A percentile compares a stretch with the other conserved stretches of the same genome.
Conservation (phyloP, 2,113 vertebrate species). For the Tragelaphus strepsiceros region DNA sequence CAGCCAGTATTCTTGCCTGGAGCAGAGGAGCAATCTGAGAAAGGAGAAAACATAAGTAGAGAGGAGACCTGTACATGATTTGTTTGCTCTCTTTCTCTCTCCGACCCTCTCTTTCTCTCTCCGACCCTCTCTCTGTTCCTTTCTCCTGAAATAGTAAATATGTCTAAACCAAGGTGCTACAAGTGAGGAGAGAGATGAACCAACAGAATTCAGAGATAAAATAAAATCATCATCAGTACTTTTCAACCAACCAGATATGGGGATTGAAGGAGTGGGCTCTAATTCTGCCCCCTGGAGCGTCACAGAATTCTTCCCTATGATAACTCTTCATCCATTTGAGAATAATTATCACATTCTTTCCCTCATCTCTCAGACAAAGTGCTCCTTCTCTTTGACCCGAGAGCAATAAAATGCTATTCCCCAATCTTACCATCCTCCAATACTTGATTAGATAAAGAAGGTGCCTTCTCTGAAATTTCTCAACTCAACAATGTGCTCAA, state of each 20-base stretch:
- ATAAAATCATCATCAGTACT: neutral
- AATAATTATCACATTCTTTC: neutral
- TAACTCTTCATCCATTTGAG: neutral
- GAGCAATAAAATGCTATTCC: neutral
- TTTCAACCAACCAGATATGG: neutral
- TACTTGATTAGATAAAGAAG: neutral
- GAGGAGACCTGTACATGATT: neutral
- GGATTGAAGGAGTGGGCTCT: neutral
- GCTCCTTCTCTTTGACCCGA: neutral
- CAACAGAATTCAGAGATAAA: neutral
- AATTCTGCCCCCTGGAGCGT: neutral
- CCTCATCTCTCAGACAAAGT: neutral
- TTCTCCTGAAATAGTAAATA: neutral
- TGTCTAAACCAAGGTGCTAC: neutral
- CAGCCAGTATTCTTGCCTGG: neutral
- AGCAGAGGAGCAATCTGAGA: neutral
- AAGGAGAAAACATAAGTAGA: neutral
- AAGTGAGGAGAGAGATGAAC: neutral
- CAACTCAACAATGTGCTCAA: conserved; percentile 1
- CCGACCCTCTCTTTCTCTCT: neutral
- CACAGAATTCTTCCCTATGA: neutral
- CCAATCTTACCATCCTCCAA: neutral
- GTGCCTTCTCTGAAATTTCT: neutral
- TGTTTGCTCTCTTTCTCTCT: neutral
- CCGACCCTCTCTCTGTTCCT: neutral